Evolutionary conservation across 1,140 invertebrate genomes (phyloP).

Genomic region (Drosophila quadrilineata): DNA sequence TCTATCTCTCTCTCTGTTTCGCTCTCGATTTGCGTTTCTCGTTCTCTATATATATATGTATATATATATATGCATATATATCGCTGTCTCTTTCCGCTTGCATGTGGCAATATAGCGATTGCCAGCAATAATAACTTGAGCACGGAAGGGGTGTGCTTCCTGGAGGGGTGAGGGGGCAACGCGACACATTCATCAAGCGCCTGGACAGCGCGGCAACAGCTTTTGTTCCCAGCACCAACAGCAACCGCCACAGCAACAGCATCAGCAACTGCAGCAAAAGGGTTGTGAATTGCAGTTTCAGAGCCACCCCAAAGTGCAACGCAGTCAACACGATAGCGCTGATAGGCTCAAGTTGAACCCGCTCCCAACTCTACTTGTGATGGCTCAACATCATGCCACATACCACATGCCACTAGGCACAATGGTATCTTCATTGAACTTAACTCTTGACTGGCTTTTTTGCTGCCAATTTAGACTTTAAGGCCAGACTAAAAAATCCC

Average conservation of each 20-base stretch:
- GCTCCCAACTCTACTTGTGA: neutral
- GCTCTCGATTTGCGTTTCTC: too few species aligned
- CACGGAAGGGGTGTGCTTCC: too few species aligned
- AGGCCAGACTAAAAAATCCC: neutral
- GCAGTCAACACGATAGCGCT: too few species aligned
- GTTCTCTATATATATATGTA: too few species aligned
- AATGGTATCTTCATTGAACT: neutral
- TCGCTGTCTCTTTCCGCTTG: too few species aligned
- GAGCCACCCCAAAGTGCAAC: conserved; percentile 33
- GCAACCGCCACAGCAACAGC: neutral
- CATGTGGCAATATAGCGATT: too few species aligned
- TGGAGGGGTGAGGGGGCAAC: too few species aligned
- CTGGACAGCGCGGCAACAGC: neutral
- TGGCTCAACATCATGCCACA: conserved; percentile 1
- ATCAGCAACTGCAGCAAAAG: conserved; percentile 13
- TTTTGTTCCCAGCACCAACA: conserved; percentile 25
- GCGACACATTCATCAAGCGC: conserved; percentile 44
- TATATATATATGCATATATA: neutral
- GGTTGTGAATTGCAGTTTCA: conserved; percentile 35
- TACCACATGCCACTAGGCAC: neutral
- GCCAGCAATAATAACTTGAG: too few species aligned
- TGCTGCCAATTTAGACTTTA: conserved; percentile 5
- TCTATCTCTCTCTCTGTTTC: too few species aligned
- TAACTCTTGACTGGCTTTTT: neutral
- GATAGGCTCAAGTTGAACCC: too few species aligned